These are phyloP conservation scores for Allolobophora icterica DNA, from an alignment of 2,888 invertebrate genomes.

Conservation along the genomic window DNA sequence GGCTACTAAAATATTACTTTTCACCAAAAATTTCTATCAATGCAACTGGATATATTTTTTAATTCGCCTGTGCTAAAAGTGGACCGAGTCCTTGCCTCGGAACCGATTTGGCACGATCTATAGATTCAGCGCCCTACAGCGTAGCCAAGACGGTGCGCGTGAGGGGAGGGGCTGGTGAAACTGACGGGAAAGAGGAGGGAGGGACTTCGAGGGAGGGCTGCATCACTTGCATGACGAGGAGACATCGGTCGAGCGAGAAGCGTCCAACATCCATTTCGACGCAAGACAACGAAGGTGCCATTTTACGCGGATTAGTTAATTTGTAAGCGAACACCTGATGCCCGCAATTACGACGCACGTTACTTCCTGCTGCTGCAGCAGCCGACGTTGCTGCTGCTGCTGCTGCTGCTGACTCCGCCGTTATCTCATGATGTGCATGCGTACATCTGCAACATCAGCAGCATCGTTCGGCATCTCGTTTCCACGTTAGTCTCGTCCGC, in stretches of 20 bases:
- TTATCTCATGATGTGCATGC: conserved; percentile 19
- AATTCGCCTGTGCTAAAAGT: neutral
- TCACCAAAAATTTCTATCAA: neutral
- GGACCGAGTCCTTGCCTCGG: neutral
- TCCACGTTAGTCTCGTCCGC: neutral
- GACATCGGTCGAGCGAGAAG: neutral
- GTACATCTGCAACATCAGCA: neutral
- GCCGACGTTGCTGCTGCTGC: neutral
- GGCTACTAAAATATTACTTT: neutral
- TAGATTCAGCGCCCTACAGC: neutral
- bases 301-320: conserved; percentile 17
- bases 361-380: neutral
- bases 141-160: neutral
- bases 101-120: neutral
- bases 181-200: neutral
- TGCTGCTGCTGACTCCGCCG: neutral
- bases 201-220: neutral
- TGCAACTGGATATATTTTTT: neutral
- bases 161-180: neutral
- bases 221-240: neutral
- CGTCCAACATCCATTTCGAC: neutral
- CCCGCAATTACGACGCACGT: conserved; percentile 17
- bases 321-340: conserved; percentile 6
- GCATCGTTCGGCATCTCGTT: neutral
- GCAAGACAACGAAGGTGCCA: conserved; percentile 1